Percentiles rank a stretch among this genome's conserved stretches.
Conservation (phyloP, 2,888 invertebrate genomes). For the Conchocele bisecta region DNA sequence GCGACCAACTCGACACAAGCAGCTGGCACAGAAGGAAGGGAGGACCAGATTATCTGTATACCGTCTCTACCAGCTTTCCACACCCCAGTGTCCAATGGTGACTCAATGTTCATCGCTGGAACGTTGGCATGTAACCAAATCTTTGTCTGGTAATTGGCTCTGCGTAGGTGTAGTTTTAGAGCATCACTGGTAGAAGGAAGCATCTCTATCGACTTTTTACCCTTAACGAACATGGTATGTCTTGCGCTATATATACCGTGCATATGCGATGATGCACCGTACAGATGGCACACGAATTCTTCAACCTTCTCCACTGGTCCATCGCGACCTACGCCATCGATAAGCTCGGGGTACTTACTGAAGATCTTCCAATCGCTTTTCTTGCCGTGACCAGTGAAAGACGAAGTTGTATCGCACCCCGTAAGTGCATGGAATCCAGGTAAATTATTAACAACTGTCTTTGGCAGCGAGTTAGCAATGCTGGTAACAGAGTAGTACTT, state of each 20-base stretch:
- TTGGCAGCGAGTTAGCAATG: not conserved
- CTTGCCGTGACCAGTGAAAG: slow-evolving; percentile 35
- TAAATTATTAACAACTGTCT: not conserved
- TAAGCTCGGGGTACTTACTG: slow-evolving; percentile 10
- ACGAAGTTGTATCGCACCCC: slow-evolving; percentile 29
- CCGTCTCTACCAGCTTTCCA: slow-evolving; percentile 8
- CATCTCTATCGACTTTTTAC: not conserved
- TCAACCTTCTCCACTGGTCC: slow-evolving; percentile 3
- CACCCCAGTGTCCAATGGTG: slow-evolving; percentile 2
- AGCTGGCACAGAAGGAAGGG: slow-evolving; percentile 27
- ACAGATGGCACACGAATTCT: slow-evolving; percentile 30
- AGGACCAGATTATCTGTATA: slow-evolving; percentile 27
- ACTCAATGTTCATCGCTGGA: not conserved
- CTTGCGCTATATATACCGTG: no score
- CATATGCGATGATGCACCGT: no score
- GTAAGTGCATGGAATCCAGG: slow-evolving; percentile 19
- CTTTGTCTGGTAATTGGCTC: slow-evolving; percentile 39
- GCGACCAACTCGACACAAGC: slow-evolving; percentile 27
- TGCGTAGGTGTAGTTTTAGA: slow-evolving; percentile 23
- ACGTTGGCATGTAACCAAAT: slow-evolving; percentile 31
- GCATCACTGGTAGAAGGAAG: slow-evolving; percentile 36
- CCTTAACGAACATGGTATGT: no score
- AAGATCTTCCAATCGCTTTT: slow-evolving; percentile 31
- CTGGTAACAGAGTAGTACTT: not conserved
- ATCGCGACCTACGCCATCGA: slow-evolving; percentile 22